Conservation (phyloP, 2,113 vertebrate genomes). For the Menidia beryllina region DNA sequence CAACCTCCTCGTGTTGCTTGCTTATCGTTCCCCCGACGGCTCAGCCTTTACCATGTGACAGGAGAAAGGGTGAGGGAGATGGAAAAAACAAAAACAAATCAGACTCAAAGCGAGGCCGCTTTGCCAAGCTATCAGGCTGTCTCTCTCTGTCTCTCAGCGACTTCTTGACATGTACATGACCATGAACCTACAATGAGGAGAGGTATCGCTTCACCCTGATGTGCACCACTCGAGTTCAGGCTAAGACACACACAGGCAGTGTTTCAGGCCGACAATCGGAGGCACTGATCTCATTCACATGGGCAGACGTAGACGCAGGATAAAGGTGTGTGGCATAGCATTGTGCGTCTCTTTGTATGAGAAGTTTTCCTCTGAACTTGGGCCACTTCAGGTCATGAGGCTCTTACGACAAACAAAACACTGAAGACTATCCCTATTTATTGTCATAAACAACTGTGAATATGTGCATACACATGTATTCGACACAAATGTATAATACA, state of each 20-base stretch:
- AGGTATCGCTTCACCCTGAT: slow-evolving; percentile 62
- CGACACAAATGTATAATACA: slow-evolving; percentile 35
- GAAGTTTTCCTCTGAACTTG: slow-evolving; percentile 29
- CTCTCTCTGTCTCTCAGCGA: slow-evolving; percentile 58
- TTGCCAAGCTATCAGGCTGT: slow-evolving; percentile 67
- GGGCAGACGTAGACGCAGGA: slow-evolving; percentile 53
- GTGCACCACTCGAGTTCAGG: slow-evolving; percentile 52
- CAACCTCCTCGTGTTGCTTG: slow-evolving; percentile 66
- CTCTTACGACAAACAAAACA: slow-evolving; percentile 14
- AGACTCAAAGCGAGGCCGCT: slow-evolving; percentile 59
- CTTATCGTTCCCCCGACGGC: slow-evolving; percentile 56
- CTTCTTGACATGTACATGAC: slow-evolving; percentile 56
- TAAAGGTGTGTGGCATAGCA: slow-evolving; percentile 28
- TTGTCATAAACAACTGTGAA: slow-evolving; percentile 15
- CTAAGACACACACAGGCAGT: slow-evolving; percentile 41
- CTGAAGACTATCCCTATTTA: not conserved
- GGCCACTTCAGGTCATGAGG: slow-evolving; percentile 27
- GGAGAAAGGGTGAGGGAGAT: slow-evolving; percentile 47
- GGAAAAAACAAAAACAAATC: slow-evolving; percentile 74
- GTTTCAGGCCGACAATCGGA: slow-evolving; percentile 53
- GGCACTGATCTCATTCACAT: slow-evolving; percentile 70
- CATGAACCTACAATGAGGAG: slow-evolving; percentile 67
- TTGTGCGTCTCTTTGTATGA: slow-evolving; percentile 21
- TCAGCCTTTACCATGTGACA: slow-evolving; percentile 78
- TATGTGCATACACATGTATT: slow-evolving; percentile 21